Conservation (phyloP, 2,113 vertebrate genomes). For the Corythoichthys haematopterus region DNA sequence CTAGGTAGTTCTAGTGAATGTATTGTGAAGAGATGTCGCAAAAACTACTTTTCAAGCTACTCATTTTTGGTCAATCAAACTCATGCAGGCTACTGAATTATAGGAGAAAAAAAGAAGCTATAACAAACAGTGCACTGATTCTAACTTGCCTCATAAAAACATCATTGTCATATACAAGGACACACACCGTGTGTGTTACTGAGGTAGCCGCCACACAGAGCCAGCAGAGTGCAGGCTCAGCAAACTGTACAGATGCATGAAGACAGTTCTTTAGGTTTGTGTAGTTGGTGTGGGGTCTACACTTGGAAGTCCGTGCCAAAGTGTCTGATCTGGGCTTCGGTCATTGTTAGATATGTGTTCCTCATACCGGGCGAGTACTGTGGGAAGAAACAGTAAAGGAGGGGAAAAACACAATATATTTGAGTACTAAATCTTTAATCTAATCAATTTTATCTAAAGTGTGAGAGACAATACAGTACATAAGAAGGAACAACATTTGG, state of each 20-base stretch:
- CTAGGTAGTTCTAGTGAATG: neutral
- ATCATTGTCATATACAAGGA: neutral
- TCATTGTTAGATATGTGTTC: conserved; percentile 88
- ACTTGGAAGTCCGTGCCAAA: conserved; percentile 79
- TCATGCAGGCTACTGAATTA: conserved; percentile 17
- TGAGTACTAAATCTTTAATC: neutral
- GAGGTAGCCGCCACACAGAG: conserved; percentile 30
- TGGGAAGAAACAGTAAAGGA: conserved; percentile 21
- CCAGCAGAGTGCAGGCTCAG: conserved; percentile 19
- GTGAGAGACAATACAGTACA: too few relatives aligned
- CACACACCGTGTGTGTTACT: neutral
- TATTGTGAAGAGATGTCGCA: neutral
- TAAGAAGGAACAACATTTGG: too few relatives aligned
- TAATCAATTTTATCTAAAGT: neutral
- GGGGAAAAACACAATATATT: conserved; percentile 1
- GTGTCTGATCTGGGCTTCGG: conserved; percentile 79
- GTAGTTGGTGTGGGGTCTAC: conserved; percentile 45
- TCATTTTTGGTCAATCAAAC: conserved; percentile 18
- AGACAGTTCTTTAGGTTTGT: conserved; percentile 14
- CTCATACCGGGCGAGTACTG: conserved; percentile 97
- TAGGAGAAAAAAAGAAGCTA: neutral
- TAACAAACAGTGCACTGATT: neutral
- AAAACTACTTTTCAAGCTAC: neutral
- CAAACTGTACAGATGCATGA: conserved; percentile 40
- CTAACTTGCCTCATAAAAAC: neutral